Base-by-base conservation (phyloP, 2,888 invertebrate species). In the Oxyteleia sp. region DNA sequence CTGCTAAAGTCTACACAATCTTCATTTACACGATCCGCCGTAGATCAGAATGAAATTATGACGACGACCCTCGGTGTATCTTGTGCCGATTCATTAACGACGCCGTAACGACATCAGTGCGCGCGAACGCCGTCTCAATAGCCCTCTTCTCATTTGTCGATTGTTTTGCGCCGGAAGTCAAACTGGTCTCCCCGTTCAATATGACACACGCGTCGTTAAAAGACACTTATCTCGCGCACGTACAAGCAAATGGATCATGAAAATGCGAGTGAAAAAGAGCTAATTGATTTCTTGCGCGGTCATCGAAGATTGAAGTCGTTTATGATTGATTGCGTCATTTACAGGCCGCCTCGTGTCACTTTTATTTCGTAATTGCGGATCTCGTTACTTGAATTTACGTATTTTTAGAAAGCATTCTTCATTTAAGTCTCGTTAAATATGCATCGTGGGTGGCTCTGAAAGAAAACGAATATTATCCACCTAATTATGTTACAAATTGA, bases 1-100 rank as follows among this genome's bases (percentile, higher is more conserved):
- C 59, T 75, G 68, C 55, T 66, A 75, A 82, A 75, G 82, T 82
- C 53, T 69, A 76, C 71, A 82, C 64, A 71, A 51, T 64, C 53
- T 76, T 64, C 61, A 59, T 82, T 82, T 76, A 55, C 63, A 64
- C 82, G 76, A 59, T 59, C 43, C 49, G 20, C n/a, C 43, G 53
- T 49, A 82, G 75, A 82, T 71, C 76, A 64, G 69, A 71, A 76
- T 76, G 76, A 82, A 82, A 82, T 82, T 82, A 82, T 82, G 76
- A 82, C 82, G 26, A 59, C 76, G 71, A 82, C 82, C 76, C 71
- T 82, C 47, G 16, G 75, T 81, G 81, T 81, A 74, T 74, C 68
- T 81, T 74, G 75, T 51, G 82, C 64, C 75, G 75, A 82, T 82
- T 76, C 82, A 82, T 82, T 82, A 75, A 82, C 75, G 71, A 55